Conservation (phyloP, 2,113 vertebrate species). For the Ctenodactylus gundi region DNA sequence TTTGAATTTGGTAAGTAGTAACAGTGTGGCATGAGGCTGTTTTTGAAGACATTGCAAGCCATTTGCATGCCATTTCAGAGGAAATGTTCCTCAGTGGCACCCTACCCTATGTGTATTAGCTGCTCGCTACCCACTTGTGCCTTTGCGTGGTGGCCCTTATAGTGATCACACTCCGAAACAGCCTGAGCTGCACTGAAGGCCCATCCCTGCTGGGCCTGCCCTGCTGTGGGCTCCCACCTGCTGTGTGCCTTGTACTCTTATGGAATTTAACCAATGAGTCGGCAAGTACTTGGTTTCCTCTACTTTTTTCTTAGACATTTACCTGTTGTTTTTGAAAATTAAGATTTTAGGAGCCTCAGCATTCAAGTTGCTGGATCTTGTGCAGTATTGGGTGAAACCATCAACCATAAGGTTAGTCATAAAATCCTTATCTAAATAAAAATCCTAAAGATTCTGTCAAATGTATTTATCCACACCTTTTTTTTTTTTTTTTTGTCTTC, state of each 20-base stretch:
- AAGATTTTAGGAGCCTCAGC: conserved; percentile 84
- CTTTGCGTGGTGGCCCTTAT: too few relatives aligned
- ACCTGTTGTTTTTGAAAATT: not conserved
- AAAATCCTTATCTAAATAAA: accelerated
- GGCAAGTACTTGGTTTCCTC: accelerated
- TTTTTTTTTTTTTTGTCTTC: too few relatives aligned
- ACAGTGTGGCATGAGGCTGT: accelerated
- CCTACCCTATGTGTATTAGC: too few relatives aligned
- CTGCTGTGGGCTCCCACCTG: not conserved
- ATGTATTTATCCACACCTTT: not conserved
- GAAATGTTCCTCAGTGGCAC: too few relatives aligned
- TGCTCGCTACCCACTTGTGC: too few relatives aligned
- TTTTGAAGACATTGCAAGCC: not conserved
- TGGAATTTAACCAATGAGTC: accelerated
- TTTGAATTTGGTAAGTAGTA: not conserved
- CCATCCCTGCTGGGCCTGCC: too few relatives aligned
- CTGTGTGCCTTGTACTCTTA: accelerated
- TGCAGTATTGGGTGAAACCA: conserved; percentile 74
- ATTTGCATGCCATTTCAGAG: too few relatives aligned
- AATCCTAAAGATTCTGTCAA: not conserved
- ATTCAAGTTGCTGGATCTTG: conserved; percentile 86
- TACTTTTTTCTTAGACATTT: accelerated
- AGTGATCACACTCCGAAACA: too few relatives aligned
- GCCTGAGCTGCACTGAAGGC: too few relatives aligned
- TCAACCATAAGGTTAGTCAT: conserved; percentile 62